These are phyloP conservation scores for Psettodes erumei DNA, from an alignment of 2,113 vertebrate genomes.

Conservation along the genomic window DNA sequence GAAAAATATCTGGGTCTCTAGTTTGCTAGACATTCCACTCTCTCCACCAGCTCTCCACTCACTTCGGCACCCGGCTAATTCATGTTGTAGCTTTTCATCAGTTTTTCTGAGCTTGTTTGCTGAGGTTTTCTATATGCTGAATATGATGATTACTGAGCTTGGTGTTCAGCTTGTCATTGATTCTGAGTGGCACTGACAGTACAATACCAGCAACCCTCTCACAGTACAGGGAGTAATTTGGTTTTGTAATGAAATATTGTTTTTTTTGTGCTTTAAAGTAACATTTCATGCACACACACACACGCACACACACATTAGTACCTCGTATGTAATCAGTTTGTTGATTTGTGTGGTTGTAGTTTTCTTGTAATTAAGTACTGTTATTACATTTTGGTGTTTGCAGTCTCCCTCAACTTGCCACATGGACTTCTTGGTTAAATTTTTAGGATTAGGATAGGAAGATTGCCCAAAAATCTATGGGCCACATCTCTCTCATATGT, in stretches of 20 bases:
- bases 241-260: background rate
- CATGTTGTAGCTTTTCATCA: too few species aligned
- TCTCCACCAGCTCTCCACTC: background rate
- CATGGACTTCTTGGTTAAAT: too few species aligned
- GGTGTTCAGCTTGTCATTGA: background rate
- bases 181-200: background rate
- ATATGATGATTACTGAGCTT: background rate
- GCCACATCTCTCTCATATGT: constrained; percentile 41
- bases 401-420: background rate
- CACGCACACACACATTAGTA: background rate
- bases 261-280: background rate
- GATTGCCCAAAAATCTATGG: constrained; percentile 8
- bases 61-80: background rate
- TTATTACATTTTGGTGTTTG: background rate
- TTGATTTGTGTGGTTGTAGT: background rate
- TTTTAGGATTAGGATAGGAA: too few species aligned
- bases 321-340: background rate
- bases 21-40: background rate
- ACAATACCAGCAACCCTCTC: background rate
- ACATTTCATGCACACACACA: too few species aligned
- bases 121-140: background rate
- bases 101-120: background rate
- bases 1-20: background rate
- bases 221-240: background rate
- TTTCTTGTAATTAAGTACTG: background rate